phyloP scores from a whole-genome alignment of 2,888 invertebrate species.

The Himalopsyche anomala region DNA sequence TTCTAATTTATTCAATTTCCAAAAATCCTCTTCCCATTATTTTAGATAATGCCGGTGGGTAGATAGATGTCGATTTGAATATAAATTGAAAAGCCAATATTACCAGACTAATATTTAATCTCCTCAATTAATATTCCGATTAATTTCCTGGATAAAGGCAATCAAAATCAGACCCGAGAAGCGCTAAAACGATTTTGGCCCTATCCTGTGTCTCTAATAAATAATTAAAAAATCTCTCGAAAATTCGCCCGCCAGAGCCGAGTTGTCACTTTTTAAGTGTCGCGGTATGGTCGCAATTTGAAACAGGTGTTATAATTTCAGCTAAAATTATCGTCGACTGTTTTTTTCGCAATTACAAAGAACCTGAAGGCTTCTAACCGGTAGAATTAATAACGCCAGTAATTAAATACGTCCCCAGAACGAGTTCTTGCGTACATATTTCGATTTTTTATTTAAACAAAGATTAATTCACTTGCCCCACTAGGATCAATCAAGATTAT shows the following conservation, averaged over 20 bases:
- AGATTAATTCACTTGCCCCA: neutral
- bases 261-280: slow-evolving; percentile 41
- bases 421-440: neutral
- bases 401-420: neutral
- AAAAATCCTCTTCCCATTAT: slow-evolving; percentile 14
- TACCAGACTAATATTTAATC: slow-evolving; percentile 43
- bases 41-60: slow-evolving; percentile 13
- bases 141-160: slow-evolving; percentile 43
- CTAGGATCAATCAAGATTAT: too few species aligned
- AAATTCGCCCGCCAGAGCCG: slow-evolving; percentile 23
- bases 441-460: neutral
- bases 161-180: slow-evolving; percentile 37
- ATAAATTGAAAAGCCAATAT: slow-evolving; percentile 38
- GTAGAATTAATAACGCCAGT: neutral
- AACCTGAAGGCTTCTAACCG: neutral
- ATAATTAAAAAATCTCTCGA: slow-evolving; percentile 39
- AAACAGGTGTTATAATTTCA: slow-evolving; percentile 38
- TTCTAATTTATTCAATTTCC: slow-evolving; percentile 37
- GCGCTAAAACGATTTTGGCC: slow-evolving; percentile 36
- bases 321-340: slow-evolving; percentile 21
- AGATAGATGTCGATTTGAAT: slow-evolving; percentile 38
- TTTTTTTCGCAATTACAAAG: slow-evolving; percentile 28
- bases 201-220: slow-evolving; percentile 41
- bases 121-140: slow-evolving; percentile 42
- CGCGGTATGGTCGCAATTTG: slow-evolving; percentile 39